Conservation (phyloP, 2,113 vertebrate species). For the Tragelaphus imberbis region DNA sequence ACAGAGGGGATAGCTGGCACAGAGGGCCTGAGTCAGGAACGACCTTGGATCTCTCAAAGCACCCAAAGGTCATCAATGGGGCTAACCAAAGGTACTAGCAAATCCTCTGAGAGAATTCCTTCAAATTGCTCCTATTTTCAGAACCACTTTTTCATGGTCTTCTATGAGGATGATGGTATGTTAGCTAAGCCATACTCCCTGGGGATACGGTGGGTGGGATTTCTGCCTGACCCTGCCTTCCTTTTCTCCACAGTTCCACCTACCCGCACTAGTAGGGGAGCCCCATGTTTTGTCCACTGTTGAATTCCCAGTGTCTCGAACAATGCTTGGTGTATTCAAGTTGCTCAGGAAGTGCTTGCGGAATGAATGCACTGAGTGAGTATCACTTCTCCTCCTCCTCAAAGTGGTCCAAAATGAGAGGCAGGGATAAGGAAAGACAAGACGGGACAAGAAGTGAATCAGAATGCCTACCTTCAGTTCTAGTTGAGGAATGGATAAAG, state of each 20-base stretch:
- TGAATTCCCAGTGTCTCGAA: too few species aligned
- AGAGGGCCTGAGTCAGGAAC: not conserved
- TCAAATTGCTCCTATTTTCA: not conserved
- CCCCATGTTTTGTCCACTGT: not conserved
- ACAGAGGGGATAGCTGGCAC: not conserved
- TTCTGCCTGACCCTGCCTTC: not conserved
- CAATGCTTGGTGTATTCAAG: accelerated
- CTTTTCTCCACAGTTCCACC: accelerated
- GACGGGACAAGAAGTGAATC: accelerated
- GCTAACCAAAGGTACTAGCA: accelerated
- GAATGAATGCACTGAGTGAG: not conserved
- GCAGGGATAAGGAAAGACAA: too few species aligned
- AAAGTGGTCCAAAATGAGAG: not conserved
- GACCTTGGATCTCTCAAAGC: not conserved
- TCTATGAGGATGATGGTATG: not conserved
- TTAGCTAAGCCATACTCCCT: not conserved
- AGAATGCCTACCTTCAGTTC: accelerated
- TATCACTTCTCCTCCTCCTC: not conserved
- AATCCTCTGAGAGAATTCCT: not conserved
- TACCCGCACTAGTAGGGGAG: accelerated
- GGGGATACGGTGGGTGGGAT: not conserved
- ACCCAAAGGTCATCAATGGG: not conserved
- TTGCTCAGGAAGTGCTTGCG: accelerated
- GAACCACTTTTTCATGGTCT: accelerated
- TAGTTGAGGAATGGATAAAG: not conserved